phyloP scores from a whole-genome alignment of 64 coral and sea anemone species.

The Orbicella faveolata region DNA sequence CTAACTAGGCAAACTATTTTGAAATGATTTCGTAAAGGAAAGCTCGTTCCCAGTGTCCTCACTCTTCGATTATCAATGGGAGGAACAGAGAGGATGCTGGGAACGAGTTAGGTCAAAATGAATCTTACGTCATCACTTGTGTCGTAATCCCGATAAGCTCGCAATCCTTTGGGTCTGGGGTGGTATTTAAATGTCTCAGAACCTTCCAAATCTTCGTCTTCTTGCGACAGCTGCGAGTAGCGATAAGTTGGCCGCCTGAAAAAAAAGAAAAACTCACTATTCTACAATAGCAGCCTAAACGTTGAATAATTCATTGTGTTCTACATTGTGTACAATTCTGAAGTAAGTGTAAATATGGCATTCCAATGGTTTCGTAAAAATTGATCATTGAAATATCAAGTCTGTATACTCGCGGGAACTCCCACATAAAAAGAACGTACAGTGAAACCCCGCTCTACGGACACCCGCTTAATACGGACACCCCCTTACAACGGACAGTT shows the following conservation, averaged over 20 bases:
- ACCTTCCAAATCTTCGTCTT: constrained; percentile 3
- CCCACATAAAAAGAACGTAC: not conserved
- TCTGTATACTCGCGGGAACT: no score
- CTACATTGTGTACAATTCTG: no score
- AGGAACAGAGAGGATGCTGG: not conserved
- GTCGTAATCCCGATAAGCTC: not conserved
- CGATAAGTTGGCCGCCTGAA: constrained; percentile 52
- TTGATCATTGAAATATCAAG: no score
- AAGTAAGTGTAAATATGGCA: no score
- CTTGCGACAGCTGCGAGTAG: constrained; percentile 49
- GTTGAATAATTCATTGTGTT: no score
- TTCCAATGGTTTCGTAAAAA: no score
- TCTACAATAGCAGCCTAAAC: no score
- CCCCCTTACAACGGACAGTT: not conserved
- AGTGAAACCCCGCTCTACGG: constrained; percentile 24
- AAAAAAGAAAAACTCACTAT: not conserved
- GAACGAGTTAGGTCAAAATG: not conserved
- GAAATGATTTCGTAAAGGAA: no score
- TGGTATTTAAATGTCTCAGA: constrained; percentile 34
- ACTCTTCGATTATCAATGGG: not conserved
- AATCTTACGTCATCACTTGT: constrained; percentile 61
- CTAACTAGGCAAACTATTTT: no score
- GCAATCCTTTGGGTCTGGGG: constrained; percentile 56
- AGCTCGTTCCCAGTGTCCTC: no score
- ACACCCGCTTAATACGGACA: not conserved